phyloP scores from a whole-genome alignment of 2,797 vertebrate species.

The Aselliscus stoliczkanus region DNA sequence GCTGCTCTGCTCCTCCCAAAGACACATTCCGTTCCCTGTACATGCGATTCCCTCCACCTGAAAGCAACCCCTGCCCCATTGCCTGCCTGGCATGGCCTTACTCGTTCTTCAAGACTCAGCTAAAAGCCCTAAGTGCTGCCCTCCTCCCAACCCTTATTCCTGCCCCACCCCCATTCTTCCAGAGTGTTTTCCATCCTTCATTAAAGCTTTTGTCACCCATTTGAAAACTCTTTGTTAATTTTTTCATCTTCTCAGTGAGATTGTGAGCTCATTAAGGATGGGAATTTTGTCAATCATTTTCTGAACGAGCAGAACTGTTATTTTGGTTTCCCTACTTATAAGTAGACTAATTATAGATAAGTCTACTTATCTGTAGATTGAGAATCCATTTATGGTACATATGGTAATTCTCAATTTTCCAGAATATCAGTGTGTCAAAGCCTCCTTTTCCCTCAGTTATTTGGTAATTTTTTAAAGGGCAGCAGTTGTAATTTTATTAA shows the following conservation, averaged over 20 bases:
- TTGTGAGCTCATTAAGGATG: neutral
- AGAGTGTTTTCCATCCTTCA: neutral
- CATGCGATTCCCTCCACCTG: neutral
- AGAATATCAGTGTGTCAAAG: neutral
- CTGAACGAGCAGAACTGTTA: neutral
- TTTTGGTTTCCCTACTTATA: neutral
- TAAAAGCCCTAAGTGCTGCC: neutral
- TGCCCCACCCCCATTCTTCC: neutral
- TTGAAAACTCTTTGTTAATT: neutral
- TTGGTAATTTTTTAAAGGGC: neutral
- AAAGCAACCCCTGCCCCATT: neutral
- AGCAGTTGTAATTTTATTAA: neutral
- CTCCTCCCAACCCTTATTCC: neutral
- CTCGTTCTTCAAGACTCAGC: neutral
- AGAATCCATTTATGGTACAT: neutral
- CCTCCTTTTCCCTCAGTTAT: neutral
- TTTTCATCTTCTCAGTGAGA: neutral
- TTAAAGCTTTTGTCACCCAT: neutral
- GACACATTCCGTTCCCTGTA: no score
- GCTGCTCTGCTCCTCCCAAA: no score
- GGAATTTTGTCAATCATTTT: neutral
- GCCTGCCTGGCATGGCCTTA: neutral
- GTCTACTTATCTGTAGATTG: neutral
- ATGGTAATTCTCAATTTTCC: neutral
- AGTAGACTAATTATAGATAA: neutral